Evolutionary conservation across 2,888 invertebrate species (phyloP).

Genomic region (Pollenia amentaria): DNA sequence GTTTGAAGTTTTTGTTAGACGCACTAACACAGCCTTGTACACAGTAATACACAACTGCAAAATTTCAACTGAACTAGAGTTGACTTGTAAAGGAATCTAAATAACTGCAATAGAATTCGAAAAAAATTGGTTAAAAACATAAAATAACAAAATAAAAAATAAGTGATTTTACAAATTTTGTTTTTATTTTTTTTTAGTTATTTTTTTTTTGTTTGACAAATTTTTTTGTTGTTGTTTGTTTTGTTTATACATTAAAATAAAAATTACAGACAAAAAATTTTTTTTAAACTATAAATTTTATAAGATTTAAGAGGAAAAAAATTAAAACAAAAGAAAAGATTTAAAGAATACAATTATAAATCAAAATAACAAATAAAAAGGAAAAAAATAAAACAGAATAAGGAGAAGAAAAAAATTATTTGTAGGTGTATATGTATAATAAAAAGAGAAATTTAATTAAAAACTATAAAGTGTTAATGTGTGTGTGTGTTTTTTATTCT

Average conservation of each 20-base stretch:
- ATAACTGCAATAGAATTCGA: background rate
- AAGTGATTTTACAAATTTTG: constrained; percentile 66
- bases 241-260: constrained; percentile 58
- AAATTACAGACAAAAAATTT: constrained; percentile 46
- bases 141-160: constrained; percentile 33
- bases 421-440: constrained; percentile 17
- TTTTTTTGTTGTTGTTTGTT: constrained; percentile 40
- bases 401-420: constrained; percentile 18
- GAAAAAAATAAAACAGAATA: constrained; percentile 14
- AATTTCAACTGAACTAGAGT: too few relatives aligned
- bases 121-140: background rate
- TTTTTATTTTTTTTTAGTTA: constrained; percentile 67
- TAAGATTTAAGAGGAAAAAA: constrained; percentile 28
- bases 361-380: constrained; percentile 54
- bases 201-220: constrained; percentile 61
- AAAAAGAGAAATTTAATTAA: constrained; percentile 51
- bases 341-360: constrained; percentile 35
- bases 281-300: constrained; percentile 2
- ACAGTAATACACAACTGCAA: too few relatives aligned
- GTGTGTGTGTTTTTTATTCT: constrained; percentile 1
- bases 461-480: constrained; percentile 55
- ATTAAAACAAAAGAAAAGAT: constrained; percentile 10
- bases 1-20: too few relatives aligned
- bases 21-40: too few relatives aligned
- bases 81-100: too few relatives aligned